These are phyloP conservation scores for Ferdinandea cuprea DNA, from an alignment of 2,888 invertebrate species.

Conservation along the genomic window DNA sequence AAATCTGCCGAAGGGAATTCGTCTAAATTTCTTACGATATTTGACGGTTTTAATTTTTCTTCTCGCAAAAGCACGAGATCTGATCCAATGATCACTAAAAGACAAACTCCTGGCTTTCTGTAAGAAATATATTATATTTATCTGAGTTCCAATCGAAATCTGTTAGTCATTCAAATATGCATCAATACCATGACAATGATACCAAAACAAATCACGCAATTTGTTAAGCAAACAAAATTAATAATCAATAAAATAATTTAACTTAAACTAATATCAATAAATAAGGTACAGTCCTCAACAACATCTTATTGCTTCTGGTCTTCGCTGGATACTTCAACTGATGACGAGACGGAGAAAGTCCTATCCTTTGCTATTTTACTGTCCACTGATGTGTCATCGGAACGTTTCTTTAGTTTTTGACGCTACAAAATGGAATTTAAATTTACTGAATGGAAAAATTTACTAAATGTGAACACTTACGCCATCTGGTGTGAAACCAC, in stretches of 20 bases:
- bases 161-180: slow-evolving; percentile 35
- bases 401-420: slow-evolving; percentile 79
- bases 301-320: slow-evolving; percentile 66
- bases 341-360: slow-evolving; percentile 79
- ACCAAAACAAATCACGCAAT: slow-evolving; percentile 29
- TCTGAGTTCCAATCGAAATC: slow-evolving; percentile 9
- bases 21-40: too few species aligned
- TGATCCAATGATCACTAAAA: too few species aligned
- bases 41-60: too few species aligned
- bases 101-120: too few species aligned
- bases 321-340: slow-evolving; percentile 80
- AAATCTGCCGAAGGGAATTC: too few species aligned
- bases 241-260: slow-evolving; percentile 74
- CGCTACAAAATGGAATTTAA: slow-evolving; percentile 74
- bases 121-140: slow-evolving; percentile 12
- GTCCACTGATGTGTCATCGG: slow-evolving; percentile 76
- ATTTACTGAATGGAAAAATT: background rate
- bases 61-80: too few species aligned
- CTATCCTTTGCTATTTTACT: slow-evolving; percentile 70
- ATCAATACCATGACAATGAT: background rate
- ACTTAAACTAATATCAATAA: slow-evolving; percentile 55
- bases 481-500: slow-evolving; percentile 64
- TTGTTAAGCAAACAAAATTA: slow-evolving; percentile 47
- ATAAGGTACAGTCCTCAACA: slow-evolving; percentile 14
- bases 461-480: slow-evolving; percentile 21